Conservation (phyloP, 2,797 vertebrate genomes). For the Pseudocheirus occidentalis region DNA sequence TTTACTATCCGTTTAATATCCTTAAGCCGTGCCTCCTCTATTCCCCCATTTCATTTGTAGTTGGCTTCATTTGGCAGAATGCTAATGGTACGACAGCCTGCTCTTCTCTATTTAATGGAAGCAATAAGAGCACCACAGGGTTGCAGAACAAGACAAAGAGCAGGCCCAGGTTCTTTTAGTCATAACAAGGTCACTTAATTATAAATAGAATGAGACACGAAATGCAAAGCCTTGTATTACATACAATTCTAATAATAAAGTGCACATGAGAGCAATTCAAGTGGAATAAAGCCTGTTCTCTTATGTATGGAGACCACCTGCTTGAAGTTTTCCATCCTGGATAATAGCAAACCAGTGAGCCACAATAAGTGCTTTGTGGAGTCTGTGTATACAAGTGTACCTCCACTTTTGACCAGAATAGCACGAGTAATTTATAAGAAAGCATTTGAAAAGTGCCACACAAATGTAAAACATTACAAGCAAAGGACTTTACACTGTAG, state of each 20-base stretch:
- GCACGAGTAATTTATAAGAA: not conserved
- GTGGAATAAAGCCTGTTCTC: not conserved
- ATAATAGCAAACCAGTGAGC: not conserved
- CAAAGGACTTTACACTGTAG: not conserved
- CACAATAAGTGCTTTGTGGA: not conserved
- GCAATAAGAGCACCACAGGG: not conserved
- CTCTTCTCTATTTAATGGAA: not conserved
- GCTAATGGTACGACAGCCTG: not conserved
- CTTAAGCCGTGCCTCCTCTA: not conserved
- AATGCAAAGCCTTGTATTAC: slow-evolving; percentile 4
- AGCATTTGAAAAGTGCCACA: not conserved
- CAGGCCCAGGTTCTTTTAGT: not conserved
- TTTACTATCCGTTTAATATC: not conserved
- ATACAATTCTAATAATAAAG: not conserved
- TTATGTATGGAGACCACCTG: not conserved
- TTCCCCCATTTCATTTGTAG: not conserved
- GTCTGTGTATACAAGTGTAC: not conserved
- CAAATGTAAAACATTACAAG: not conserved
- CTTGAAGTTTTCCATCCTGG: slow-evolving; percentile 16
- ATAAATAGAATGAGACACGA: not conserved
- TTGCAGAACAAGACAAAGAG: not conserved
- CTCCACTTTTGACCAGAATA: not conserved
- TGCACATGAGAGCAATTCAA: not conserved
- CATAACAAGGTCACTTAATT: not conserved
- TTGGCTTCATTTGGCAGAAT: not conserved